phyloP scores from a whole-genome alignment of 2,888 invertebrate genomes.

The Clitarchus hookeri region DNA sequence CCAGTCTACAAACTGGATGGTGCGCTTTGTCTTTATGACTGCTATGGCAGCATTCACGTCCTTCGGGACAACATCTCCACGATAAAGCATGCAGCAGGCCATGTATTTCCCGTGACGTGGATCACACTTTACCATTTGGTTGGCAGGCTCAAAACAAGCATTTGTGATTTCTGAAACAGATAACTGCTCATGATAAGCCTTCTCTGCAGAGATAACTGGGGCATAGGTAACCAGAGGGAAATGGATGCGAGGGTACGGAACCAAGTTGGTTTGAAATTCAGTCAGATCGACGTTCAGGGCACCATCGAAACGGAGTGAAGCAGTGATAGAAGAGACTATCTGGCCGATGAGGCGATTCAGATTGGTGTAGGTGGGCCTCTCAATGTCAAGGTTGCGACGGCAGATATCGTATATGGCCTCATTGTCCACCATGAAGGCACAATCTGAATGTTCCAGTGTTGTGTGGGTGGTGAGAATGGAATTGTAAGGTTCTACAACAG shows the following conservation, averaged over 20 bases:
- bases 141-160: constrained; percentile 54
- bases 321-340: constrained; percentile 58
- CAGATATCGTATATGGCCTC: no score
- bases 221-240: no score
- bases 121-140: no score
- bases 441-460: neutral
- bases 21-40: constrained; percentile 51
- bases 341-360: constrained; percentile 66
- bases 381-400: constrained; percentile 42
- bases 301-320: constrained; percentile 49
- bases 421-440: constrained; percentile 4
- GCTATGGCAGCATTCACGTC: no score
- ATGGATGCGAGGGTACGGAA: constrained; percentile 56
- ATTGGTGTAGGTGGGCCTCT: constrained; percentile 65
- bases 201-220: no score
- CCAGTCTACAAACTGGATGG: constrained; percentile 48
- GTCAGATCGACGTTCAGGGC: constrained; percentile 66
- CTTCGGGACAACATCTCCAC: no score
- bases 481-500: constrained; percentile 64
- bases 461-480: neutral
- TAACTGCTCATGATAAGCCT: constrained; percentile 67
- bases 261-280: constrained; percentile 64
- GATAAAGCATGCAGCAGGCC: no score
- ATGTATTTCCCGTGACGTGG: no score
- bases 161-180: constrained; percentile 93